Evolutionary conservation across 2,888 invertebrate genomes (phyloP), one percentile per base, ranked within the genome.

Genomic region (Notodonta ziczac): DNA sequence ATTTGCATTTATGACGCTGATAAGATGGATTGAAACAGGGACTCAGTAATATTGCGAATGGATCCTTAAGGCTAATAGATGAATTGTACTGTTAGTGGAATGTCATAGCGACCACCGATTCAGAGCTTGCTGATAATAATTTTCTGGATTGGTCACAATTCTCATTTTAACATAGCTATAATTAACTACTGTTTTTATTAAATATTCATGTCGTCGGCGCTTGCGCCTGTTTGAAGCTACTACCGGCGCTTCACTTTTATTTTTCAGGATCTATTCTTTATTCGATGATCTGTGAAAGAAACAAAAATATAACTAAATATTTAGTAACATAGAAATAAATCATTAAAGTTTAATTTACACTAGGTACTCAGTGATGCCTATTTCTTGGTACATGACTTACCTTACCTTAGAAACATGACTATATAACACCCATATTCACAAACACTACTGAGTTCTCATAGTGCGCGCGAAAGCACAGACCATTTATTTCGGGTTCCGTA

Each of bases 231-330:
- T 39, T 58, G 63, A 54, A 54, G 53, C 73, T 72, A 69, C 67
- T 76, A 77, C 73, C 83, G 83, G 76, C 84, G 84, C 81, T 78
- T 82, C 46, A 72, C 58, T 64, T 67, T 83, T 81, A 74, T 78
- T 72, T 87, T 88, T 93, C 92, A 93, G 84, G 92, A 92, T 80
- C 92, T 84, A 64, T 87, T 90, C 77, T 90, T 93, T 81, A 91
- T 83, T 74, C 91, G 87, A 77, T 92, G 92, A 83, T 83, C 93
- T 92, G 88, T 12, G 67, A 84, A 81, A 60, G 65, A 63, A 63
- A 58, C 57, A 40, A 2, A 58, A 42, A 58, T 46, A 32, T 14
- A 56, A 24, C 14, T n/a, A 48, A 54, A 42, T 13, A 12, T 13
- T 24, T 24, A 24, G 24, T 24, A 24, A 24, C 24, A 24, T 24